Conservation (phyloP, 2,113 vertebrate genomes). For the Dromas ardeola region DNA sequence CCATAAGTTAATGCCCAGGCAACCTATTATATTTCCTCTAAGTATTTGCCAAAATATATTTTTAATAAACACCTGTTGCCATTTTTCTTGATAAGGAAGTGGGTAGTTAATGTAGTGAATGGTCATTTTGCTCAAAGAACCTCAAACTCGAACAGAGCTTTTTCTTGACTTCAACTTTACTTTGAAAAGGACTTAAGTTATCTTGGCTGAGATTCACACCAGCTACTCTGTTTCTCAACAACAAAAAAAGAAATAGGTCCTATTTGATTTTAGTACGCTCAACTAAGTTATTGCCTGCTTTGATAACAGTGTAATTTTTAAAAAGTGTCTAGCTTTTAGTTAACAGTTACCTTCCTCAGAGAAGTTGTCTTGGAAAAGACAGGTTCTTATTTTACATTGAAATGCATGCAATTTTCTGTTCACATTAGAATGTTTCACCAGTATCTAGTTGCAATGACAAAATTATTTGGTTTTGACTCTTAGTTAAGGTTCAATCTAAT, state of each 20-base stretch:
- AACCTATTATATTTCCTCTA: background rate
- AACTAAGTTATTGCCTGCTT: background rate
- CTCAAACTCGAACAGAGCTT: background rate
- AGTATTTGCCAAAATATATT: background rate
- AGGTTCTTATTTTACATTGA: background rate
- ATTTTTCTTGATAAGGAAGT: background rate
- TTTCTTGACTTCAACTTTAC: background rate
- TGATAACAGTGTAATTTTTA: background rate
- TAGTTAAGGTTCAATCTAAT: background rate
- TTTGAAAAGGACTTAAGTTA: background rate
- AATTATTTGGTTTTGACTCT: background rate
- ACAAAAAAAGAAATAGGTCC: background rate
- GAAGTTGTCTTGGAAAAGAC: background rate
- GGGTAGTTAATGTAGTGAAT: background rate
- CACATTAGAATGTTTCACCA: background rate
- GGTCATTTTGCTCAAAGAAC: background rate
- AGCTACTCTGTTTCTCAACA: background rate
- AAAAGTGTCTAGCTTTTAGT: background rate
- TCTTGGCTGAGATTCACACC: background rate
- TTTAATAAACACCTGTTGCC: background rate
- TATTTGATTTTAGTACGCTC: background rate
- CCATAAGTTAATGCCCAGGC: background rate
- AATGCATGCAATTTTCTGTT: background rate
- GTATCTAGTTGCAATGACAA: background rate
- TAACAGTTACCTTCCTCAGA: background rate